Evolutionary conservation across 2,113 vertebrate genomes (phyloP).

Genomic region (Lepidothrix coronata): DNA sequence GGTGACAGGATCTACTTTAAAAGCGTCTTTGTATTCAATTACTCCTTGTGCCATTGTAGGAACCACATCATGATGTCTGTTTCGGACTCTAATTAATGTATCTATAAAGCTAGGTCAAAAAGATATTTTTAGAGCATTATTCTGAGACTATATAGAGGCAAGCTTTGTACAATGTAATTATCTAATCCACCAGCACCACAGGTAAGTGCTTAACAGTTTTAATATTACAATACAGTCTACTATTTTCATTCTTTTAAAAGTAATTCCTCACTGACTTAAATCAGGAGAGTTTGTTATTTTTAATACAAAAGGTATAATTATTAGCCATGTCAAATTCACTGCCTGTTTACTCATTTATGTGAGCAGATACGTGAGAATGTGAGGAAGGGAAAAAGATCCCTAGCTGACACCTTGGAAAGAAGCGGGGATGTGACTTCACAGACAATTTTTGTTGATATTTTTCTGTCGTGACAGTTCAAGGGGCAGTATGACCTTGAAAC

Average conservation of each 20-base stretch:
- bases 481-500: neutral
- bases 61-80: slow-evolving; percentile 92
- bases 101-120: slow-evolving; percentile 85
- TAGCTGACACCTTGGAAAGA: neutral
- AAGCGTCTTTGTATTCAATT: slow-evolving; percentile 92
- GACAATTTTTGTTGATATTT: neutral
- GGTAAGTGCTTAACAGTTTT: neutral
- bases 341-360: neutral
- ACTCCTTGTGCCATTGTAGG: slow-evolving; percentile 97
- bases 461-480: neutral
- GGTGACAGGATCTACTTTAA: slow-evolving; percentile 89
- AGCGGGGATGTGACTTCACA: neutral
- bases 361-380: neutral
- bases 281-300: neutral
- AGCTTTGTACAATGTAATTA: neutral
- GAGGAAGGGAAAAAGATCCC: neutral
- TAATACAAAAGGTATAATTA: neutral
- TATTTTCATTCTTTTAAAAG: neutral
- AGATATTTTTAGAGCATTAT: neutral
- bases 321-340: neutral
- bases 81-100: slow-evolving; percentile 86
- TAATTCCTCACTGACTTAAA: neutral
- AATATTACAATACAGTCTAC: neutral
- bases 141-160: neutral
- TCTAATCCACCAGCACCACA: neutral